Base-by-base conservation (phyloP, 2,888 invertebrate genomes). In the Carcina quercana region DNA sequence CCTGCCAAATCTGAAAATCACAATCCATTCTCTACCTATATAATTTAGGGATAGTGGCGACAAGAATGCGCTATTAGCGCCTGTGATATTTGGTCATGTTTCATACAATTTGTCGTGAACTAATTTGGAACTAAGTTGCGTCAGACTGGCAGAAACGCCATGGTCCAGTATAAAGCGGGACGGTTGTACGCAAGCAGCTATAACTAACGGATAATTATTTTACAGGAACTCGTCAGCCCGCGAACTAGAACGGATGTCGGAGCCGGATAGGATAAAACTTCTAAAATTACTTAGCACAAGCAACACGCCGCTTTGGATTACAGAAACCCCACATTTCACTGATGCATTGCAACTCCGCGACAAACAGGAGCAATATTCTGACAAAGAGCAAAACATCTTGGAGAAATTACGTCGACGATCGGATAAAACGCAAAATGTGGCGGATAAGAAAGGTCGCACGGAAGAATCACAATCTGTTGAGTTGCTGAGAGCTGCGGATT, bases 401-500 rank as follows among this genome's bases (percentile, higher is more conserved):
- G 17, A 5, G 17, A 17, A 5, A n/a, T n/a, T n/a, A 17, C 5
- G 17, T 17, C 17, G 17, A 5, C 5, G 17, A 5, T 17, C 17
- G 17, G n/a, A 5, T 17, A 7, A 17, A 7, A 17, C 5, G 17
- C 7, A 5, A 5, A 5, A 7, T 17, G 5, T 17, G 5, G 7
- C 17, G 5, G 17, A 17, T 5, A 17, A 5, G 17, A 5, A 17
- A 7, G 5, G 17, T 17, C 17, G 5, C 17, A 17, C 17, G 5
- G 17, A 17, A 7, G 5, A 17, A 7, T 17, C 17, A 7, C 34
- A 37, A 19, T 38, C 50, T 26, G 53, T 42, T 11, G 68, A 83
- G 25, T 59, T 86, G 25, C 66, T 74, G n/a, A 69, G 87, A 1
- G 92, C 91, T 0, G 85, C 94, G 5, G 85, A 88, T 30, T 93